Evolutionary conservation across 2,888 invertebrate genomes (phyloP).

Genomic region (Caenorhabditis imperialis): DNA sequence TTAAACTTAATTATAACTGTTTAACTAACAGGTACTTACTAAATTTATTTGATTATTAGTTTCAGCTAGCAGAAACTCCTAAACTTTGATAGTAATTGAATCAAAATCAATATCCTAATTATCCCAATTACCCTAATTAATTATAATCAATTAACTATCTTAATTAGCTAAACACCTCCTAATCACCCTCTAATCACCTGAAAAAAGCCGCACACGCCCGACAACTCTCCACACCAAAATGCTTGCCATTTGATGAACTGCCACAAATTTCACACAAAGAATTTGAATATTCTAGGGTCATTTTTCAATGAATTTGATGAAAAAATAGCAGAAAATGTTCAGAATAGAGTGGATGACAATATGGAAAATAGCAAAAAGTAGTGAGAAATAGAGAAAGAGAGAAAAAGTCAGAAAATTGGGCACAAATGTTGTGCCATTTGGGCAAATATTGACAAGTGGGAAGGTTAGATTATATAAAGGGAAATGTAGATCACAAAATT

Average conservation of each 20-base stretch:
- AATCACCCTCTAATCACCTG: conserved; percentile 6
- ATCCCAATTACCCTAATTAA: no score
- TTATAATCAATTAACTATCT: not conserved
- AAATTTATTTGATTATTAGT: no score
- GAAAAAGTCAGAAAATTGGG: conserved; percentile 20
- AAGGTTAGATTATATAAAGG: no score
- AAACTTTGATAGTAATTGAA: no score
- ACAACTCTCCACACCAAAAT: conserved; percentile 42
- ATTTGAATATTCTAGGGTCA: conserved; percentile 9
- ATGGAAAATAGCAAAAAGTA: not conserved
- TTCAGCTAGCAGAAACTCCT: no score
- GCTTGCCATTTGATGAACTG: conserved; percentile 11
- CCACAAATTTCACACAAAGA: conserved; percentile 21
- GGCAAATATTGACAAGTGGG: no score
- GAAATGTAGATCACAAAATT: no score
- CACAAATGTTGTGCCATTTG: no score
- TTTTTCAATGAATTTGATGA: not conserved
- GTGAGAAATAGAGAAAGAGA: conserved; percentile 10
- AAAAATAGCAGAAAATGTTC: not conserved
- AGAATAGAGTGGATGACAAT: not conserved
- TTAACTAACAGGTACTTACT: no score
- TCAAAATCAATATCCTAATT: no score
- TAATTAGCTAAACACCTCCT: not conserved
- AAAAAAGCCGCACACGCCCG: conserved; percentile 49
- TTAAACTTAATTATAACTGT: no score